Percentiles rank a stretch among this genome's conserved stretches.
phyloP scores from a whole-genome alignment of 92 coral and sea anemone species.

The Parazoanthus atlanticus region DNA sequence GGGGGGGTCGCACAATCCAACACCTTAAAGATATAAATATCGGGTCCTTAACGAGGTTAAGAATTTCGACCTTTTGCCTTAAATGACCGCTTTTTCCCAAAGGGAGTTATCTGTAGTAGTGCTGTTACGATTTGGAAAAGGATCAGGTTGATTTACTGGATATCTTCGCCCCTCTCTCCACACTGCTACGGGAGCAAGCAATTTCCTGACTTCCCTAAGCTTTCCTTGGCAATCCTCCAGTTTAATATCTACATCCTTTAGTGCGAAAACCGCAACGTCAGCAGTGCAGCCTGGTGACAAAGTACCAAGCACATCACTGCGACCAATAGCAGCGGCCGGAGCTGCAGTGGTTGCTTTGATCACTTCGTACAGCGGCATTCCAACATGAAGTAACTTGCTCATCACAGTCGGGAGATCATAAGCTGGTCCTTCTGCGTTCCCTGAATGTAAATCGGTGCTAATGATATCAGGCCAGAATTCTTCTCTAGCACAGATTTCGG shows the following conservation, averaged over 20 bases:
- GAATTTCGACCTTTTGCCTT: neutral
- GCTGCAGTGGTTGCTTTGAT: conserved; percentile 75
- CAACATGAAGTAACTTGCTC: conserved; percentile 83
- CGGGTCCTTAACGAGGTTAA: neutral
- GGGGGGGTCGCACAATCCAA: too few species aligned
- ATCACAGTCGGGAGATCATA: conserved; percentile 78
- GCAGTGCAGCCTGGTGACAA: conserved; percentile 58
- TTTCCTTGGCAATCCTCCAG: conserved; percentile 81
- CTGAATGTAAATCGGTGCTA: conserved; percentile 80
- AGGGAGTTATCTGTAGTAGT: conserved; percentile 14
- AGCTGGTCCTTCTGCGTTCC: conserved; percentile 71
- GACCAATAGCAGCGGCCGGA: conserved; percentile 83
- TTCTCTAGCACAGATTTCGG: conserved; percentile 82
- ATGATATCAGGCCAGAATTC: conserved; percentile 87
- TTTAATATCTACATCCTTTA: conserved; percentile 59
- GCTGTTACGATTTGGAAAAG: conserved; percentile 52
- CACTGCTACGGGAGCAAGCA: conserved; percentile 74
- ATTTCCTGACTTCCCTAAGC: conserved; percentile 48
- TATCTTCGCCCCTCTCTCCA: conserved; percentile 71
- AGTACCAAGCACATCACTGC: conserved; percentile 69
- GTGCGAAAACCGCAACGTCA: conserved; percentile 69
- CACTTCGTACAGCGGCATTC: conserved; percentile 83
- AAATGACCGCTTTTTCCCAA: conserved; percentile 17
- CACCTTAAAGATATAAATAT: too few species aligned
- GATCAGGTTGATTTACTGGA: conserved; percentile 35